Evolutionary conservation across 2,888 invertebrate genomes (phyloP).

Genomic region (Drosophila meridionalis): DNA sequence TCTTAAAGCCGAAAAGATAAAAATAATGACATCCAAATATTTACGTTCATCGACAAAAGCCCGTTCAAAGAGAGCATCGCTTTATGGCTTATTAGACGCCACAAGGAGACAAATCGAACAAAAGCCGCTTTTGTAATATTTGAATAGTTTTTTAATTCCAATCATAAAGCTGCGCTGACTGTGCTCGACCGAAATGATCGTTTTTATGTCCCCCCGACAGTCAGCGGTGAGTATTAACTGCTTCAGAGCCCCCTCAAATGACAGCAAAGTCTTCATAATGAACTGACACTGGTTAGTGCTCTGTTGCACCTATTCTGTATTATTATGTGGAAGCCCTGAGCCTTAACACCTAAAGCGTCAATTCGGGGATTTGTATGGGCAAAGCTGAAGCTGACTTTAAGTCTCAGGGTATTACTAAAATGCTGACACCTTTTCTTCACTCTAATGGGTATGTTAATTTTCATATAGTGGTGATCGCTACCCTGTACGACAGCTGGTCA

Average conservation of each 20-base stretch:
- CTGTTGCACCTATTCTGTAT: conserved; percentile 10
- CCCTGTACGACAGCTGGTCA: background rate
- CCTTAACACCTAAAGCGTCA: conserved; percentile 50
- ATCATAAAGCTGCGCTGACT: conserved; percentile 40
- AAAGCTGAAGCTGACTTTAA: background rate
- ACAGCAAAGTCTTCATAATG: conserved; percentile 56
- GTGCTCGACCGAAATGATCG: conserved; percentile 59
- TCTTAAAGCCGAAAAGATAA: conserved; percentile 29
- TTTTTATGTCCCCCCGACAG: conserved; percentile 25
- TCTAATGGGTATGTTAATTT: conserved; percentile 61
- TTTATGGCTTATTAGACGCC: conserved; percentile 78
- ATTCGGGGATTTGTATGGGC: conserved; percentile 55
- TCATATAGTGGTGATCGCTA: conserved; percentile 30
- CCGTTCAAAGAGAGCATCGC: conserved; percentile 39
- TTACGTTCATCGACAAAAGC: conserved; percentile 60
- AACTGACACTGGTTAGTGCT: conserved; percentile 37
- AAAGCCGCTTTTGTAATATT: conserved; percentile 66
- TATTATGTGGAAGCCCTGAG: conserved; percentile 11
- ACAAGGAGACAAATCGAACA: conserved; percentile 54
- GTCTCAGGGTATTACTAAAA: conserved; percentile 8
- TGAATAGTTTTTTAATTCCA: conserved; percentile 67
- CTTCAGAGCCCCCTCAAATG: conserved; percentile 38
- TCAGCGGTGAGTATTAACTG: conserved; percentile 10
- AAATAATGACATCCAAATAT: conserved; percentile 60
- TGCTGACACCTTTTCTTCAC: conserved; percentile 45